Base-by-base conservation (phyloP, 2,888 invertebrate species). In the Phlogophora meticulosa region DNA sequence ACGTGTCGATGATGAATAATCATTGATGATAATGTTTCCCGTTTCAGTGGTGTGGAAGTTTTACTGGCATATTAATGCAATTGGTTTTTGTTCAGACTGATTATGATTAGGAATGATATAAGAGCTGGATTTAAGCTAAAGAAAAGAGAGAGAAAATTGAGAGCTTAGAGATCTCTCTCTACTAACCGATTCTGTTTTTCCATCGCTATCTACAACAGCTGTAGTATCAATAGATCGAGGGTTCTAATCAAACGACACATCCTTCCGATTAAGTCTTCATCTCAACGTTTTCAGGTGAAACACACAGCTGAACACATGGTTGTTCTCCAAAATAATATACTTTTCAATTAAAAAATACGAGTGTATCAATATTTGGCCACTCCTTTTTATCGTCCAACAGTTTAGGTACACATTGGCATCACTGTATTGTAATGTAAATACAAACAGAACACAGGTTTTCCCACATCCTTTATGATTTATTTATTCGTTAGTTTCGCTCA, bases 1-100 rank as follows among this genome's bases (percentile, higher is more conserved):
- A 68, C 61, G 76, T 64, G 71, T 75, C 73, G 74, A 71, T 68
- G 60, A 53, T 78, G 74, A 83, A 70, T 78, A 67, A 78, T 73
- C 45, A 61, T 69, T 71, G 48, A 38, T 43, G 64, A 10, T 72
- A 64, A 62, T 77, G 69, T 49, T 76, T 61, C 52, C 56, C 40
- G 69, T 59, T 65, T 58, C 36, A 70, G 45, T 36, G 36, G 28
- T 45, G 46, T 38, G 22, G 13, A 36, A 9, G n/a, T n/a, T 61
- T 24, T 28, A 20, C 10, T 45, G 15, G n/a, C 7, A 22, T 24
- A 24, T 34, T 40, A 4, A 34, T 24, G 32, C 10, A 28, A 24
- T 1, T 34, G 10, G 71, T 13, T n/a, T 22, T 70, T 20, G n/a
- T 17, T 5, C 43, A 17, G 10, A 17, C 17, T 22, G 11, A 28